These are phyloP conservation scores for Caenorhabditis latens DNA, from an alignment of 1,140 invertebrate genomes.

Conservation along the genomic window DNA sequence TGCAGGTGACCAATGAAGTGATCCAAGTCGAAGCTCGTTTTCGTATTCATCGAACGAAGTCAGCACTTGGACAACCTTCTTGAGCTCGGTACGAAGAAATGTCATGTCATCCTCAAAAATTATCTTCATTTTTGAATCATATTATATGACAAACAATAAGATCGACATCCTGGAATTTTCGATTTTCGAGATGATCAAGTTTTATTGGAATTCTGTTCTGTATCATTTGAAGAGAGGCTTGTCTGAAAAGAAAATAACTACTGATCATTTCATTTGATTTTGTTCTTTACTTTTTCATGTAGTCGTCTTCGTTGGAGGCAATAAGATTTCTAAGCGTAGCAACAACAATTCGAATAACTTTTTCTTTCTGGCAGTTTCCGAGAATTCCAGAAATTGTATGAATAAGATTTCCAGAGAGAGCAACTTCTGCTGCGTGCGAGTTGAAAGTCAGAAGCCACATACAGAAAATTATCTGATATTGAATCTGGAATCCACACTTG, in stretches of 20 bases:
- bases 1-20: slow-evolving; percentile 99
- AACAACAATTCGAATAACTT: slow-evolving; percentile 93
- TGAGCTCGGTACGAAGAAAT: slow-evolving; percentile 91
- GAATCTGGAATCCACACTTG: slow-evolving; percentile 97
- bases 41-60: slow-evolving; percentile 99
- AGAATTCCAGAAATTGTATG: slow-evolving; percentile 97
- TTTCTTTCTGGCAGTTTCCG: slow-evolving; percentile 97
- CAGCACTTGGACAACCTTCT: slow-evolving; percentile 93
- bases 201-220: slow-evolving; percentile 97
- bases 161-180: slow-evolving; percentile 96
- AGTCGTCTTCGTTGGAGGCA: slow-evolving; percentile 89
- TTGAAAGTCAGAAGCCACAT: slow-evolving; percentile 96
- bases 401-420: slow-evolving; percentile 88
- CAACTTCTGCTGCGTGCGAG: slow-evolving; percentile 84
- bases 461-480: slow-evolving; percentile 98
- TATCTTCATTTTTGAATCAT: neutral
- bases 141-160: slow-evolving; percentile 79
- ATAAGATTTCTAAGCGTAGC: slow-evolving; percentile 98
- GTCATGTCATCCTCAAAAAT: slow-evolving; percentile 86
- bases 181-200: slow-evolving; percentile 91
- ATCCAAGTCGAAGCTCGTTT: slow-evolving; percentile 90
- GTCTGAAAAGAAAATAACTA: slow-evolving; percentile 79
- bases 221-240: slow-evolving; percentile 98
- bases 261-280: neutral
- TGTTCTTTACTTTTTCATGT: slow-evolving; percentile 82